A percentile compares a stretch with the other conserved stretches of the same genome.
These are phyloP conservation scores for Lithodes maja DNA, from an alignment of 2,888 invertebrate species.

Conservation along the genomic window DNA sequence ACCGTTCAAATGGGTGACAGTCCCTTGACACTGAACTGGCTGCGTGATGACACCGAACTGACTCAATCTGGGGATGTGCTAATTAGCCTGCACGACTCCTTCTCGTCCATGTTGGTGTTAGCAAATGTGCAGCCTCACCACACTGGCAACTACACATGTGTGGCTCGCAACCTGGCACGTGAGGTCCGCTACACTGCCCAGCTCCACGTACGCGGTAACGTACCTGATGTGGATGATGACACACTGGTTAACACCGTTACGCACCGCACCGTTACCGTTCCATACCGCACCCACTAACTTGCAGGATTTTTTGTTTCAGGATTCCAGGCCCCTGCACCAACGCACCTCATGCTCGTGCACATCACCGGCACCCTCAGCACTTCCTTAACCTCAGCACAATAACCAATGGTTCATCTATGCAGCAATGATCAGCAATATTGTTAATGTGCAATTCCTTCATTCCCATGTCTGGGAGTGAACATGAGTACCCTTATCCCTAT, in stretches of 20 bases:
- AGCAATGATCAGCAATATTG: too few relatives aligned
- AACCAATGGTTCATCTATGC: too few relatives aligned
- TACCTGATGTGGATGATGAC: conserved; percentile 16
- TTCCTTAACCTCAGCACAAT: not conserved
- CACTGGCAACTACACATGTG: conserved; percentile 72
- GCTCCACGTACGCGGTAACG: conserved; percentile 72
- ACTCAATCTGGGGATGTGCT: conserved; percentile 44
- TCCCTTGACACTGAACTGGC: conserved; percentile 86
- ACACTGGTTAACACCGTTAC: conserved; percentile 28
- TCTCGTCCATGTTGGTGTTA: conserved; percentile 65
- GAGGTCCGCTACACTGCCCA: conserved; percentile 71
- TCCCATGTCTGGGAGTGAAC: too few relatives aligned
- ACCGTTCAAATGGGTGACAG: conserved; percentile 87
- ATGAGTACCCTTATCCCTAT: too few relatives aligned
- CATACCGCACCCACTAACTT: conserved; percentile 36
- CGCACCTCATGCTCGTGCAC: conserved; percentile 21
- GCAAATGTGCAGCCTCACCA: conserved; percentile 70
- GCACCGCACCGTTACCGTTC: conserved; percentile 32
- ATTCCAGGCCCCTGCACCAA: conserved; percentile 27
- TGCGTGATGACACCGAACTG: conserved; percentile 81
- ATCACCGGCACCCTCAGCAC: not conserved
- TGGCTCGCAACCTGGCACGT: conserved; percentile 71
- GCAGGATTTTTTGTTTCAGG: conserved; percentile 25
- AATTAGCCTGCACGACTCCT: conserved; percentile 64
- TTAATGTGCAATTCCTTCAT: too few relatives aligned